These are phyloP conservation scores for Ardeotis arabs DNA, from an alignment of 2,113 vertebrate species.

Conservation along the genomic window DNA sequence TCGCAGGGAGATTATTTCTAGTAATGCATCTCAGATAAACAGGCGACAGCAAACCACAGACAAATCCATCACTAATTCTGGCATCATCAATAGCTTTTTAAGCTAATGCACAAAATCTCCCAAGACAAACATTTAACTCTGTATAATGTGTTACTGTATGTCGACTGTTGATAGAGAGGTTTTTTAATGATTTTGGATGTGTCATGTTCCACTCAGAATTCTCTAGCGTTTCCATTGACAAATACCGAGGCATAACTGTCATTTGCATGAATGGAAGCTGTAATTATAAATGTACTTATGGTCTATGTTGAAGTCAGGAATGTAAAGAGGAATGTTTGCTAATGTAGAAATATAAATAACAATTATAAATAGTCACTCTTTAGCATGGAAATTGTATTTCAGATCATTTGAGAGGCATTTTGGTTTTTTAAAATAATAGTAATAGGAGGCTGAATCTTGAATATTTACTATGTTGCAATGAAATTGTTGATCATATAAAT, in stretches of 20 bases:
- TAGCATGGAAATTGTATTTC: neutral
- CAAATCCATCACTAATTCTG: conserved; percentile 3
- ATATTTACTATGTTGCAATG: neutral
- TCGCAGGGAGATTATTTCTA: neutral
- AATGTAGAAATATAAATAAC: conserved; percentile 27
- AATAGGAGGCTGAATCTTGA: neutral
- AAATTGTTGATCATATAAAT: neutral
- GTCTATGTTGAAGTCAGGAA: neutral
- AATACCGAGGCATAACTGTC: conserved; percentile 37
- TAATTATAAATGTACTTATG: conserved; percentile 53
- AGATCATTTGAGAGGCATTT: neutral
- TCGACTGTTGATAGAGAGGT: conserved; percentile 30
- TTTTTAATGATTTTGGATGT: conserved; percentile 36
- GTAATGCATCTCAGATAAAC: conserved; percentile 1
- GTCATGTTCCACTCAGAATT: conserved; percentile 25
- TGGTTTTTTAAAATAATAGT: neutral
- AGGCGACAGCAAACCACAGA: neutral
- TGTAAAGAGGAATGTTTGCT: neutral
- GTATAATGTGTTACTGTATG: neutral
- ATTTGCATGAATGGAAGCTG: conserved; percentile 45
- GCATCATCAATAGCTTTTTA: neutral
- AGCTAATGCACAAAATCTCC: conserved; percentile 5
- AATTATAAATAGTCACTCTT: neutral
- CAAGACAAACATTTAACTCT: conserved; percentile 7
- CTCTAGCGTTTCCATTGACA: conserved; percentile 27